Conservation (phyloP, 2,113 vertebrate species). For the Dasypus novemcinctus region DNA sequence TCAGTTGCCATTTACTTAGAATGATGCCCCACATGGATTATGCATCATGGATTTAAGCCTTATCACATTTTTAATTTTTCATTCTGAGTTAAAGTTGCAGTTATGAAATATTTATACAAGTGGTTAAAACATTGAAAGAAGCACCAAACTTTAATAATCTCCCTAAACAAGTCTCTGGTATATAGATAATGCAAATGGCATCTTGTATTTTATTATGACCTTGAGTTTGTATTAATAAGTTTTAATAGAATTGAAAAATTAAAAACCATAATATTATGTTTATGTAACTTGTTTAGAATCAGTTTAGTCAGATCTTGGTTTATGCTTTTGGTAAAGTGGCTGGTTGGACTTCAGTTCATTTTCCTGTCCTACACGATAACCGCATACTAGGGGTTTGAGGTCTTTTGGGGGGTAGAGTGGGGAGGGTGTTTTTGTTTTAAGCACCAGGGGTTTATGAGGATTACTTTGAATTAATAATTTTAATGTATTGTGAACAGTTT, state of each 20-base stretch:
- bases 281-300: neutral
- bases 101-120: slow-evolving; percentile 32
- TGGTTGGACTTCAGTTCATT: neutral
- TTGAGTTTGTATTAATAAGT: slow-evolving; percentile 28
- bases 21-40: neutral
- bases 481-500: neutral
- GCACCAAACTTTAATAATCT: neutral
- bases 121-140: neutral
- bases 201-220: slow-evolving; percentile 22
- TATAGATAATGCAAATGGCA: neutral
- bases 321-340: neutral
- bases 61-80: slow-evolving; percentile 31
- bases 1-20: slow-evolving; percentile 72
- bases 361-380: neutral
- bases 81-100: slow-evolving; percentile 28
- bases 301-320: neutral
- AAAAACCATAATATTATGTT: neutral
- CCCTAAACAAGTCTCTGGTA: neutral
- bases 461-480: slow-evolving; percentile 4
- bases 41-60: slow-evolving; percentile 4
- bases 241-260: neutral
- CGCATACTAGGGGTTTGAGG: neutral
- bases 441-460: neutral
- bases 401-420: neutral
- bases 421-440: neutral